These are phyloP conservation scores for Tridacna crocea DNA, from an alignment of 2,888 invertebrate genomes.

Conservation along the genomic window DNA sequence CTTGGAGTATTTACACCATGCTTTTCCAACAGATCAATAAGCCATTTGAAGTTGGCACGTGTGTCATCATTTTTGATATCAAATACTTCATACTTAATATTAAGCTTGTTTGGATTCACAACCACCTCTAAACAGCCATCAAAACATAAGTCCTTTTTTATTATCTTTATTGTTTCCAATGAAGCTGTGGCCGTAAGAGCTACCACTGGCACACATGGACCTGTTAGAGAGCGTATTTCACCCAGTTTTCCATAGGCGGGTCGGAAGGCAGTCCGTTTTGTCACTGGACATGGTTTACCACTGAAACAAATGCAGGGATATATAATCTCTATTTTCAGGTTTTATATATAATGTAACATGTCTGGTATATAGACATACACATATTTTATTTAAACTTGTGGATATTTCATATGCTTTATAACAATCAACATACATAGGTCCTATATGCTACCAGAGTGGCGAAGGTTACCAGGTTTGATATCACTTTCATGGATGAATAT, in stretches of 20 bases:
- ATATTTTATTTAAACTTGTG: no score
- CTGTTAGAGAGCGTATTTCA: neutral
- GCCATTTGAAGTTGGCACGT: conserved; percentile 35
- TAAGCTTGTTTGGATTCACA: conserved; percentile 29
- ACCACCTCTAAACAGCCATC: neutral
- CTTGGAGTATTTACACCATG: conserved; percentile 18
- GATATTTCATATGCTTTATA: no score
- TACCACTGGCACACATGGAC: neutral
- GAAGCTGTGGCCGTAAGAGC: neutral
- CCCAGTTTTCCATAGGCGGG: neutral
- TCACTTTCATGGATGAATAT: no score
- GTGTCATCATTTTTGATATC: neutral
- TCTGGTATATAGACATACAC: no score
- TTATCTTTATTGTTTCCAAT: neutral
- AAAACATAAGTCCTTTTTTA: neutral
- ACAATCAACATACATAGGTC: no score
- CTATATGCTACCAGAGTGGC: no score
- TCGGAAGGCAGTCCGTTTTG: neutral
- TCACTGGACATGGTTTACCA: neutral
- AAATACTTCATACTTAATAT: conserved; percentile 32
- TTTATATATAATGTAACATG: no score
- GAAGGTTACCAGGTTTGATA: no score
- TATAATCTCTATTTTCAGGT: no score
- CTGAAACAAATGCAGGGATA: no score
- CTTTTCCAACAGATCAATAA: conserved; percentile 21